Conservation (phyloP, 2,888 invertebrate genomes). For the Pelosia muscerda region DNA sequence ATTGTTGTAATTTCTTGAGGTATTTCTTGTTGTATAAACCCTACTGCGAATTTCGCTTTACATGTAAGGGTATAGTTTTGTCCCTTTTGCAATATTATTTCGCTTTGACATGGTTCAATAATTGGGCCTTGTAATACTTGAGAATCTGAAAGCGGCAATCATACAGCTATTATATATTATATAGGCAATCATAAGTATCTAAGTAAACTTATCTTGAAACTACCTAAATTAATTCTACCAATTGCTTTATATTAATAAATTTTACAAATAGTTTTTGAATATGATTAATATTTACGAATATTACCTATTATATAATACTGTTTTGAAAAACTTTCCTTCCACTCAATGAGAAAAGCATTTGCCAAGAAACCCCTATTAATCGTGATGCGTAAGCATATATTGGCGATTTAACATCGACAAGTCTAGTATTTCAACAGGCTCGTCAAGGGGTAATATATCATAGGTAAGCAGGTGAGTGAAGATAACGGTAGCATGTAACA, state of each 20-base stretch:
- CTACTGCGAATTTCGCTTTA: slow-evolving; percentile 65
- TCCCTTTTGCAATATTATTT: slow-evolving; percentile 74
- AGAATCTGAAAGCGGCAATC: slow-evolving; percentile 76
- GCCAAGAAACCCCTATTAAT: slow-evolving; percentile 55
- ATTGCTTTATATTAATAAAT: not conserved
- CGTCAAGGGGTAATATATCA: slow-evolving; percentile 70
- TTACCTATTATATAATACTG: not conserved
- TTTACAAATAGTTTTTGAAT: not conserved
- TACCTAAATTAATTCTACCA: not conserved
- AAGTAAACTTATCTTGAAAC: not conserved
- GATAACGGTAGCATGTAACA: slow-evolving; percentile 38
- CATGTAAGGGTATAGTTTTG: slow-evolving; percentile 76
- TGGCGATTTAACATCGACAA: slow-evolving; percentile 59
- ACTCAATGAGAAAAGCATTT: not conserved
- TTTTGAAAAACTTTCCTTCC: not conserved
- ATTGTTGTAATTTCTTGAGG: slow-evolving; percentile 65
- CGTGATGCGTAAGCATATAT: slow-evolving; percentile 63
- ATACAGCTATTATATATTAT: slow-evolving; percentile 5
- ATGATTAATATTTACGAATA: not conserved
- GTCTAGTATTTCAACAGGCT: slow-evolving; percentile 61
- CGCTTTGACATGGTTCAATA: slow-evolving; percentile 67
- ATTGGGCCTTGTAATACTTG: slow-evolving; percentile 69
- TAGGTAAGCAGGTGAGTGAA: slow-evolving; percentile 37
- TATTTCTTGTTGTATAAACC: slow-evolving; percentile 73
- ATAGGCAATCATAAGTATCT: not conserved